Percentiles rank a stretch among this genome's conserved stretches.
Evolutionary conservation across 1,140 invertebrate genomes (phyloP).

Genomic region (Orussus abietinus): DNA sequence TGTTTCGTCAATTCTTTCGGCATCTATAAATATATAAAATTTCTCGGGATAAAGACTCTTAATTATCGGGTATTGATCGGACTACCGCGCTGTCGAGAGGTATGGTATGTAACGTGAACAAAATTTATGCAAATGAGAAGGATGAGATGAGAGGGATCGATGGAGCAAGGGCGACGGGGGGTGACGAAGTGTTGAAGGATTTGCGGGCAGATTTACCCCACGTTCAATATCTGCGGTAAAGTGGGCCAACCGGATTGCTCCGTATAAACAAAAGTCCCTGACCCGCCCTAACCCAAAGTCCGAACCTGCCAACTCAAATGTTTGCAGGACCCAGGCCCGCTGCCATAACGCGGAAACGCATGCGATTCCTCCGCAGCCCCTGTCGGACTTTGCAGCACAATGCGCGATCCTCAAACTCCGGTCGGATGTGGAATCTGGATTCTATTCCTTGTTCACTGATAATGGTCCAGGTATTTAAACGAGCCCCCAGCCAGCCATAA

Average conservation of each 20-base stretch:
- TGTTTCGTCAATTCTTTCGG: too few relatives aligned
- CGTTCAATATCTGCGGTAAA: background rate
- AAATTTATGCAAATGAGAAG: background rate
- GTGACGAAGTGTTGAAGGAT: background rate
- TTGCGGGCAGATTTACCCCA: background rate
- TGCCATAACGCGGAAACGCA: too few relatives aligned
- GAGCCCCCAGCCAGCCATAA: too few relatives aligned
- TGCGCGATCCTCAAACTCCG: too few relatives aligned
- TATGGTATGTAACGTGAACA: background rate
- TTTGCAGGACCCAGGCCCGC: slow-evolving; percentile 21
- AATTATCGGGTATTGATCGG: background rate
- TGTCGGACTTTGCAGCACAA: too few relatives aligned
- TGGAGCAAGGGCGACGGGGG: background rate
- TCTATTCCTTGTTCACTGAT: too few relatives aligned
- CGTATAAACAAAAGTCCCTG: slow-evolving; percentile 24
- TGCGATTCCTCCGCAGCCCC: too few relatives aligned
- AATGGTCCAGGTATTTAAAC: too few relatives aligned
- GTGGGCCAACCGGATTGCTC: slow-evolving; percentile 14
- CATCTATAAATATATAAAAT: too few relatives aligned
- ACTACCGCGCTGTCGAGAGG: background rate
- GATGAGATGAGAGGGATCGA: background rate
- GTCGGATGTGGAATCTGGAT: too few relatives aligned
- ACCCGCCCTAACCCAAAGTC: slow-evolving; percentile 5
- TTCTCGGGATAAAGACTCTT: too few relatives aligned
- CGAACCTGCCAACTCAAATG: slow-evolving; percentile 28